Base-by-base conservation (phyloP, 1,140 invertebrate species). In the Drosophila grimshawi region DNA sequence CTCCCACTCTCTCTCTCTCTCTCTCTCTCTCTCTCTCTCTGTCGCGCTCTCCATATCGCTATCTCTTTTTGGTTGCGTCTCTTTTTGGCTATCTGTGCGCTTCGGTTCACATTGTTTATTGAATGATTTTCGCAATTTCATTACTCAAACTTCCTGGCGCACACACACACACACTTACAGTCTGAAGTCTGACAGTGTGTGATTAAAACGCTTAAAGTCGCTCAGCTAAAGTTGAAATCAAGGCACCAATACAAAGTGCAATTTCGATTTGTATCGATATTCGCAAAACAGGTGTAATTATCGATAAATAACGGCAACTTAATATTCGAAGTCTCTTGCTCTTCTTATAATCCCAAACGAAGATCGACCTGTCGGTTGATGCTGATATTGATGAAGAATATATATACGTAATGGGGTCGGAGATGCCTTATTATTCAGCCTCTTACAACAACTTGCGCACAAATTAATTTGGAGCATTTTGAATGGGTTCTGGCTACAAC, bases 81-180 rank as follows among this genome's bases (percentile, higher is more conserved):
- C 29, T 27, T 32, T 52, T 27, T 8, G 39, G n/a, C 8, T 46
- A 10, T 49, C n/a, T n/a, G 3, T 29, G 27, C 37, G 19, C 55
- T n/a, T 3, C n/a, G 7, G 43, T 5, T 11, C 43, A 43, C 70
- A 63, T 82, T 88, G 73, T 80, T 86, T 88, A 86, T 88, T 82
- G 80, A 83, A 76, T 69, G 77, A 82, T 81, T 88, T 76, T 70
- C 45, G 62, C 66, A 88, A 88, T 86, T 88, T 77, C 76, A 86
- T 82, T 82, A 76, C 79, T 81, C 71, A 79, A 78, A 68, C 46
- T 65, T 71, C 65, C 73, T 41, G 37, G 6, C 2, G 39, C 64
- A 49, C 52, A 46, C 60, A 45, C 56, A 65, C 46, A 51, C 46
- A 56, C 32, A 30, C 8, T 46, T 63, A 41, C 8, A 5, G 0